Evolutionary conservation across 2,888 invertebrate species (phyloP).

Genomic region (Drosophila testacea): DNA sequence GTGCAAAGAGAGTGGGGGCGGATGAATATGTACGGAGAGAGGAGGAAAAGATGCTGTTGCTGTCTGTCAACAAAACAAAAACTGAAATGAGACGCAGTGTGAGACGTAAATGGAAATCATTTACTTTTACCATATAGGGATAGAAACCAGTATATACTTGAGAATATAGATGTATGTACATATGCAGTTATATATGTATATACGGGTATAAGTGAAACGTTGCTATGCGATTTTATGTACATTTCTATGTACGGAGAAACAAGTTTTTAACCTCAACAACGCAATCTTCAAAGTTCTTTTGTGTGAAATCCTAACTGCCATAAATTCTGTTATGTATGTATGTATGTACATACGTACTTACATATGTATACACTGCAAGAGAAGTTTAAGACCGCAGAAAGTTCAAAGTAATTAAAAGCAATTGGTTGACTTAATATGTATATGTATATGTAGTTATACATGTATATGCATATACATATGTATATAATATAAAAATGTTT

Average conservation of each 20-base stretch:
- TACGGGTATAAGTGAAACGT: slow-evolving; percentile 6
- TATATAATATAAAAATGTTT: no score
- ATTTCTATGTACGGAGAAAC: slow-evolving; percentile 36
- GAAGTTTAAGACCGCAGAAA: slow-evolving; percentile 38
- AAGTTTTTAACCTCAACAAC: slow-evolving; percentile 48
- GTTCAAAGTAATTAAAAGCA: slow-evolving; percentile 50
- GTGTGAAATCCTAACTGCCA: slow-evolving; percentile 51
- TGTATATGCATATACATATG: background rate
- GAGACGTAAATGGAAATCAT: slow-evolving; percentile 71
- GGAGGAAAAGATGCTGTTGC: slow-evolving; percentile 14
- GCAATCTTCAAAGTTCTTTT: slow-evolving; percentile 40
- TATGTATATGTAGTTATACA: background rate
- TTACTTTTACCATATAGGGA: slow-evolving; percentile 53
- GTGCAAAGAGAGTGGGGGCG: slow-evolving; percentile 21
- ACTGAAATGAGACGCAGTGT: slow-evolving; percentile 53
- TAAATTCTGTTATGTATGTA: slow-evolving; percentile 25
- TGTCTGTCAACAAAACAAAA: slow-evolving; percentile 55
- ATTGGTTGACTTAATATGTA: slow-evolving; percentile 20
- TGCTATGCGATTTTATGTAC: slow-evolving; percentile 21
- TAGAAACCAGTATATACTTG: slow-evolving; percentile 26
- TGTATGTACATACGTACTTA: background rate
- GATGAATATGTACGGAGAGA: slow-evolving; percentile 8
- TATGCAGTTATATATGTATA: background rate
- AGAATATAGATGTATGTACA: slow-evolving; percentile 8
- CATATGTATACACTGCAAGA: background rate